Conservation (phyloP, 2,888 invertebrate species). For the Gnatocerus cornutus region DNA sequence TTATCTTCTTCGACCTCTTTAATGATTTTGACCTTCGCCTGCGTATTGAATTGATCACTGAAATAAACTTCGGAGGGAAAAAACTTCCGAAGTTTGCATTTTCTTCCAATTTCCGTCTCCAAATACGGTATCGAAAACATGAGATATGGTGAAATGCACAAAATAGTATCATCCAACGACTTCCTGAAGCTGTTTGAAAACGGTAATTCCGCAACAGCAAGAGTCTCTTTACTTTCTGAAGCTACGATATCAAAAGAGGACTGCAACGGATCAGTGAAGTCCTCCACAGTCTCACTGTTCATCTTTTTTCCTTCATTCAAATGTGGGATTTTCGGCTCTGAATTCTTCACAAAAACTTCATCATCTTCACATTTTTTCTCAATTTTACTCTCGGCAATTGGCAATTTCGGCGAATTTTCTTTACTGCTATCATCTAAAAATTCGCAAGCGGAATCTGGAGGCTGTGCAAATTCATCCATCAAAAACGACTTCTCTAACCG, state of each 20-base stretch:
- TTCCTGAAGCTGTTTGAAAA: conserved; percentile 82
- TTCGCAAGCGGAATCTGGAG: conserved; percentile 75
- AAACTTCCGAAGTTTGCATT: conserved; percentile 81
- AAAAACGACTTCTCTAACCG: conserved; percentile 92
- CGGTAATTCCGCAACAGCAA: conserved; percentile 76
- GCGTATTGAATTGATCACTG: conserved; percentile 75
- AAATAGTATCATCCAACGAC: conserved; percentile 81
- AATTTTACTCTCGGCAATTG: conserved; percentile 35
- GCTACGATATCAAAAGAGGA: conserved; percentile 57
- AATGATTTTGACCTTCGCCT: conserved; percentile 55
- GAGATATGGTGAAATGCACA: conserved; percentile 91
- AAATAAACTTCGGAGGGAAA: conserved; percentile 84
- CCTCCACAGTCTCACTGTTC: conserved; percentile 77
- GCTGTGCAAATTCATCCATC: conserved; percentile 89
- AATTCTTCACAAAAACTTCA: conserved; percentile 33
- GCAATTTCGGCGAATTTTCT: conserved; percentile 66
- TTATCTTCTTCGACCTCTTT: conserved; percentile 54
- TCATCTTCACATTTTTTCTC: conserved; percentile 32
- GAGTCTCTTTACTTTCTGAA: conserved; percentile 61
- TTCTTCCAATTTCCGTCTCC: conserved; percentile 87
- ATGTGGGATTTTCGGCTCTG: conserved; percentile 10
- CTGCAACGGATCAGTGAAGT: conserved; percentile 89
- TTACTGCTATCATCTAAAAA: conserved; percentile 67
- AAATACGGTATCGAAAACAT: conserved; percentile 89
- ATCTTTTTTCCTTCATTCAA: conserved; percentile 68